Evolutionary conservation across 2,888 invertebrate species (phyloP), one percentile per base, ranked within the genome.

Genomic region (Spodoptera picta): DNA sequence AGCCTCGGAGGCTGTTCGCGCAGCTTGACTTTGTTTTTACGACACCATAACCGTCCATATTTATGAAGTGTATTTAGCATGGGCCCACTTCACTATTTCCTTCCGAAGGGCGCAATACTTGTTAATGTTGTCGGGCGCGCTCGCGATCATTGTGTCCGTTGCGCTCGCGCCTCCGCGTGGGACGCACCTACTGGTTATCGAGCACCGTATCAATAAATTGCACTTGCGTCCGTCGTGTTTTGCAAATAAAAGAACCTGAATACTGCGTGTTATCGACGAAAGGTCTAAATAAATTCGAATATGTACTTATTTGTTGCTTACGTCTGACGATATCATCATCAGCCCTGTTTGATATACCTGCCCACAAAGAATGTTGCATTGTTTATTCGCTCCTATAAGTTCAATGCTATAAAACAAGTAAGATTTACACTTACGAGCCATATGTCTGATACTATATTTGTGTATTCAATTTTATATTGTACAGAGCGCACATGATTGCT

Each of bases 11-110:
- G 84, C 84, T 91, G 90, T 90, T 81, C 79, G 86, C 92, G 86
- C 94, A 93, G 92, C 92, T 88, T 90, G 93, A 92, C 88, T 92
- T 92, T 90, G 90, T 92, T 92, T 93, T 93, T 91, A 92, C 90
- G 90, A 91, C 90, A 90, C 89, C 87, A 90, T 92, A 91, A 90
- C 89, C 84, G 82, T 79, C 72, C 78, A 87, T 92, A 92, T 93
- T 93, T 93, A 93, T 92, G 88, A 89, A 75, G 85, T 83, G 88
- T 91, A 90, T 92, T 93, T 92, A 92, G 91, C 90, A 90, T 90
- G 90, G 82, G 82, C 80, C 81, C 72, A 85, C 81, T 83, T 84
- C 83, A 85, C 89, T 88, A 89, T 88, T 89, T 88, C 87, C 92
- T 90, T 89, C 89, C 85, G 89, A 90, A 85, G 87, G 87, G 86